Conservation (phyloP, 2,113 vertebrate genomes). For the Plectropomus leopardus region DNA sequence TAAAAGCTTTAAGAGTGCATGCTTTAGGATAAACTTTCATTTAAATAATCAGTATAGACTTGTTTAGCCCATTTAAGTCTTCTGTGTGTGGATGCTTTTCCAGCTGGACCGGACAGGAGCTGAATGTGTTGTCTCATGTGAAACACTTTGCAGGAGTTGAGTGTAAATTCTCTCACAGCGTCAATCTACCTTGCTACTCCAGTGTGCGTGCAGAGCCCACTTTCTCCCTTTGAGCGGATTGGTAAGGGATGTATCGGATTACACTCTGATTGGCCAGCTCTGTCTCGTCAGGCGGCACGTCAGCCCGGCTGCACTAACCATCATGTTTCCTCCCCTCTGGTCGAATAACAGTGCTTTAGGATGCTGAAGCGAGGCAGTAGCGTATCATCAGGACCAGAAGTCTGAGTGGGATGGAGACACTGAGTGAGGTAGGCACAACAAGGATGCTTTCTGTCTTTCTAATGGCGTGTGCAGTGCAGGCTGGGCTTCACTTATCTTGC, state of each 20-base stretch:
- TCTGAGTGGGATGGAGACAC: slow-evolving; percentile 76
- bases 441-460: slow-evolving; percentile 11
- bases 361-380: slow-evolving; percentile 72
- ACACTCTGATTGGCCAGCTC: slow-evolving; percentile 76
- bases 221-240: slow-evolving; percentile 67
- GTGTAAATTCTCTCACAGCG: slow-evolving; percentile 74
- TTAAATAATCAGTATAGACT: background rate
- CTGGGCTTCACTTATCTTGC: background rate
- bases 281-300: slow-evolving; percentile 52
- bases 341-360: slow-evolving; percentile 70
- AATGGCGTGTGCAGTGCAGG: background rate
- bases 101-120: too few relatives aligned
- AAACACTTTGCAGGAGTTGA: slow-evolving; percentile 47
- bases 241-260: slow-evolving; percentile 59
- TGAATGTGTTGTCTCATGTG: background rate
- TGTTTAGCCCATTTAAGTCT: background rate
- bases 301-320: slow-evolving; percentile 58
- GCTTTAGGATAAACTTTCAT: background rate
- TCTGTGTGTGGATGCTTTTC: background rate
- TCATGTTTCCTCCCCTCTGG: slow-evolving; percentile 55
- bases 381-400: slow-evolving; percentile 77
- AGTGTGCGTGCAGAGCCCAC: slow-evolving; percentile 15
- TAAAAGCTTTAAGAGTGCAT: background rate
- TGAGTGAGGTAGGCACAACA: slow-evolving; percentile 70
- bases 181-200: slow-evolving; percentile 85